Evolutionary conservation across 2,888 invertebrate genomes (phyloP).

Genomic region (Entomobrya multifasciata): DNA sequence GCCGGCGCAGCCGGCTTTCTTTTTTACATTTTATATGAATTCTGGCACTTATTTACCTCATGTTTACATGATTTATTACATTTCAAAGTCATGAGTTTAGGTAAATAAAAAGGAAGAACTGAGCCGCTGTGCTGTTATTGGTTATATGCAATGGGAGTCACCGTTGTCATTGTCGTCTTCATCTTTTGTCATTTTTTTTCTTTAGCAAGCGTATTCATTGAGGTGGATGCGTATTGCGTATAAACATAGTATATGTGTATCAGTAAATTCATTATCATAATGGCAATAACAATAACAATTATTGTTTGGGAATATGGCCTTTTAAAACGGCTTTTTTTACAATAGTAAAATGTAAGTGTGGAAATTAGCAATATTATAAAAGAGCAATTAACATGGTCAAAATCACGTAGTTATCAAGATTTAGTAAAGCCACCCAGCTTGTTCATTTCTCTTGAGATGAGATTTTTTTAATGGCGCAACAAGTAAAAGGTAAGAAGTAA

Average conservation of each 20-base stretch:
- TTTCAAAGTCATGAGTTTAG: not conserved
- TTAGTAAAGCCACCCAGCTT: conserved; percentile 69
- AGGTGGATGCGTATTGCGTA: conserved; percentile 1
- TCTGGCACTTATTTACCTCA: no score
- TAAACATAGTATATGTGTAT: not conserved
- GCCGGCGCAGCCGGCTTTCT: no score
- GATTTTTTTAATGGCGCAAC: conserved; percentile 48
- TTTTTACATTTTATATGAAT: no score
- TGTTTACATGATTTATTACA: no score
- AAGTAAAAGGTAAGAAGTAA: no score
- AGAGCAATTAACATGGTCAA: conserved; percentile 68
- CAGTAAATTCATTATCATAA: conserved; percentile 31
- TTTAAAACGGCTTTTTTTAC: conserved; percentile 28
- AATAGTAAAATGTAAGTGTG: conserved; percentile 46
- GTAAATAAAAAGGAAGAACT: not conserved
- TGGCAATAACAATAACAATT: conserved; percentile 29
- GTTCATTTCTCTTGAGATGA: conserved; percentile 49
- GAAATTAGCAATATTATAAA: conserved; percentile 71
- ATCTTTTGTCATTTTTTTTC: conserved; percentile 37
- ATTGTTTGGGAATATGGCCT: not conserved
- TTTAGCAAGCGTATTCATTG: conserved; percentile 43
- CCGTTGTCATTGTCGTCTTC: conserved; percentile 48
- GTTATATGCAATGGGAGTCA: conserved; percentile 24
- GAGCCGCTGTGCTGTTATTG: no score
- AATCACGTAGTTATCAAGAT: conserved; percentile 69